Conservation (phyloP, 2,797 vertebrate genomes). For the Onychomys torridus region DNA sequence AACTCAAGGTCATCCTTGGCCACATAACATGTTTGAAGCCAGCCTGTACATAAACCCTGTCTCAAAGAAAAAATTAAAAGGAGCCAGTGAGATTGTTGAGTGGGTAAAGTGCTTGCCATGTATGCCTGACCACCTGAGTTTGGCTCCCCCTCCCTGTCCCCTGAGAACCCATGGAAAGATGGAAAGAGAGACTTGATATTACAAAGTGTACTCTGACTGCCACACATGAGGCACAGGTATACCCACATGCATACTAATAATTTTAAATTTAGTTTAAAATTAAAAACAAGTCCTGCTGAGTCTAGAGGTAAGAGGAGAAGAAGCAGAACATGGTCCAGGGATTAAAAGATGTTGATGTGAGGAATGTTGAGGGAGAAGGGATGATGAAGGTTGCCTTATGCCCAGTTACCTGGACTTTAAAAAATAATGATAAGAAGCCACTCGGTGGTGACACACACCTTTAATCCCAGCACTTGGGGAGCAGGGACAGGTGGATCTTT, state of each 20-base stretch:
- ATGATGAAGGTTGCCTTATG: background rate
- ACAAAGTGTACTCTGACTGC: background rate
- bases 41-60: background rate
- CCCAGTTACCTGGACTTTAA: background rate
- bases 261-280: background rate
- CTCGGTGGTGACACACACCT: background rate
- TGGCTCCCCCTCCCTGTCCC: too few relatives aligned
- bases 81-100: background rate
- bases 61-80: background rate
- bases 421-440: background rate
- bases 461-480: background rate
- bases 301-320: background rate
- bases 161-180: background rate
- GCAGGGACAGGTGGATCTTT: background rate
- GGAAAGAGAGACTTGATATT: background rate
- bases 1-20: background rate
- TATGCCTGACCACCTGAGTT: background rate
- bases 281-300: background rate
- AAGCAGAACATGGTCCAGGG: background rate
- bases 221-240: background rate
- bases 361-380: background rate
- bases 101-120: background rate
- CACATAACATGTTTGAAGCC: background rate
- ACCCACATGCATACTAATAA: background rate
- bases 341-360: background rate